These are phyloP conservation scores for Oncorhynchus mykiss DNA, from an alignment of 2,113 vertebrate species.

Conservation along the genomic window DNA sequence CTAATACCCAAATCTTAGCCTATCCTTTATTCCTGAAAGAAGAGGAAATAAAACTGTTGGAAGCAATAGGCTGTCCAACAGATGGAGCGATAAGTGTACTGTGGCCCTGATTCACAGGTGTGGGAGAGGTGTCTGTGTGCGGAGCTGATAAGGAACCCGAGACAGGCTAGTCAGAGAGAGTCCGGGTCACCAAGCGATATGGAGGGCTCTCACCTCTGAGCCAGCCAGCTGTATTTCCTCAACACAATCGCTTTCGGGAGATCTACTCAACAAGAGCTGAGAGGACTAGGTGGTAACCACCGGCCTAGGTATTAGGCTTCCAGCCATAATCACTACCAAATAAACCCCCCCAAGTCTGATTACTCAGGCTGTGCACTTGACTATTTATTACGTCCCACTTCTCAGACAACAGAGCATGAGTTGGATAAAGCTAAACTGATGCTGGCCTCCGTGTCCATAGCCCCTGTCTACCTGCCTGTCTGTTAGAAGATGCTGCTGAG, in stretches of 20 bases:
- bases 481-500: not conserved
- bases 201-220: constrained; percentile 33
- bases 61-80: constrained; percentile 5
- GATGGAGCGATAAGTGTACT: constrained; percentile 28
- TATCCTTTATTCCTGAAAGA: constrained; percentile 21
- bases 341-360: not conserved
- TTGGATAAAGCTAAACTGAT: not conserved
- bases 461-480: not conserved
- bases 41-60: not conserved
- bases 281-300: not conserved
- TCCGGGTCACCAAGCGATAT: constrained; percentile 26
- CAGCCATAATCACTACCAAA: constrained; percentile 1
- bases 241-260: constrained; percentile 38
- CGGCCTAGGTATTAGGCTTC: not conserved
- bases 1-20: constrained; percentile 14
- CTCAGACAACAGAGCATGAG: not conserved
- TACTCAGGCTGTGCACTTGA: not conserved
- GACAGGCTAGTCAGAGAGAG: constrained; percentile 25
- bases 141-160: constrained; percentile 38
- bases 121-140: constrained; percentile 11
- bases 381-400: not conserved
- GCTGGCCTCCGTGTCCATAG: not conserved
- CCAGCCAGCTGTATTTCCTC: constrained; percentile 27
- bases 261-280: constrained; percentile 34
- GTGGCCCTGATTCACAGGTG: constrained; percentile 2